Evolutionary conservation across 2,113 vertebrate genomes (phyloP).

Genomic region (Stegostoma tigrinum): DNA sequence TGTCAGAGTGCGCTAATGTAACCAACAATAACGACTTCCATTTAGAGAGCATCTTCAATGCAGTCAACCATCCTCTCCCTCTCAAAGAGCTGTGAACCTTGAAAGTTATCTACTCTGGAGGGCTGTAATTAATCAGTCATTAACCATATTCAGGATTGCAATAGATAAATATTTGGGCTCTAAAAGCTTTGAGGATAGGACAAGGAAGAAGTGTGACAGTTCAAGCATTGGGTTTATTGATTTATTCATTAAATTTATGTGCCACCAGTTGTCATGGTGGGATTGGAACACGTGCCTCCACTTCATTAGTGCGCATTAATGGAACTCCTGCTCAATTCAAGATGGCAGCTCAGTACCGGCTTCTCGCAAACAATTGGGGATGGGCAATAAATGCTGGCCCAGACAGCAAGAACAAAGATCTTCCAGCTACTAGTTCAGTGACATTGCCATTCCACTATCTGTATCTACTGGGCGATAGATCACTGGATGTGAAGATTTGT

Average conservation of each 20-base stretch:
- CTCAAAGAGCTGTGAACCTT: not conserved
- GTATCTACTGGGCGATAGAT: no score
- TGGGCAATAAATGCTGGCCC: no score
- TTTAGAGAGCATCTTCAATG: not conserved
- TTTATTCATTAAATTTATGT: no score
- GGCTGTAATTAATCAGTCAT: not conserved
- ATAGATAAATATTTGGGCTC: not conserved
- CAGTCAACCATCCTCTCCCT: not conserved
- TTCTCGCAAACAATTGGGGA: no score
- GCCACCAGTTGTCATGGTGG: no score
- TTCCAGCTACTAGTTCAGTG: no score
- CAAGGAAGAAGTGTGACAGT: not conserved
- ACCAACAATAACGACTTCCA: not conserved
- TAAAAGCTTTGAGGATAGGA: not conserved
- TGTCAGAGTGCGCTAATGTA: not conserved
- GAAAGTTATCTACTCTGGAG: not conserved
- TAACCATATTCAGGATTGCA: not conserved
- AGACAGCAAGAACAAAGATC: not conserved
- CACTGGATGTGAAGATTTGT: not conserved
- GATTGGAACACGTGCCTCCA: no score
- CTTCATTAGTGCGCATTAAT: no score
- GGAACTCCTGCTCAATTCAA: no score
- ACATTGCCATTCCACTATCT: no score
- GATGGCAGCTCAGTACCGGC: no score
- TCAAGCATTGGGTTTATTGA: not conserved